Evolutionary conservation across 2,797 vertebrate genomes (phyloP).

Genomic region (Periophthalmus magnuspinnatus): DNA sequence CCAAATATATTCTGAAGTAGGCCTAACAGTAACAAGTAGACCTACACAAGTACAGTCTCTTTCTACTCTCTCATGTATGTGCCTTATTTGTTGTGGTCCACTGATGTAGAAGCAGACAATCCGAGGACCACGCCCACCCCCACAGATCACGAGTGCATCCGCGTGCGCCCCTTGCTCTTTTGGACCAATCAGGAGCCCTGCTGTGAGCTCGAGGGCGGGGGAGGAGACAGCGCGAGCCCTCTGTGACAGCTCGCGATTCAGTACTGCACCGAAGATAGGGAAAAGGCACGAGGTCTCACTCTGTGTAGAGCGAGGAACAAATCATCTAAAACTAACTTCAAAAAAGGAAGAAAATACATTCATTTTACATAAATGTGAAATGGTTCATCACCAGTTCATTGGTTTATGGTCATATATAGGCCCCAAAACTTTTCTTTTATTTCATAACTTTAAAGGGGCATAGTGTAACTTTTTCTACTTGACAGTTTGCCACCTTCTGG

Average conservation of each 20-base stretch:
- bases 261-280: slow-evolving; percentile 41
- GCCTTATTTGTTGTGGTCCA: slow-evolving; percentile 50
- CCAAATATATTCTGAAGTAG: too few species aligned
- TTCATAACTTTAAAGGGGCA: neutral
- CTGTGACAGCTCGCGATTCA: slow-evolving; percentile 52
- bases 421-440: too few species aligned
- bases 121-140: slow-evolving; percentile 26
- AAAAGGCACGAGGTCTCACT: slow-evolving; percentile 40
- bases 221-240: slow-evolving; percentile 17
- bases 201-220: slow-evolving; percentile 34
- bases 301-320: slow-evolving; percentile 7
- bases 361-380: too few species aligned
- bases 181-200: slow-evolving; percentile 57
- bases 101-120: slow-evolving; percentile 42
- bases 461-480: neutral
- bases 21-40: too few species aligned
- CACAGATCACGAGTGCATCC: slow-evolving; percentile 59
- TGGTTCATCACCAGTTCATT: too few species aligned
- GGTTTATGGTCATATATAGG: too few species aligned
- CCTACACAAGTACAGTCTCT: too few species aligned
- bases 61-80: neutral
- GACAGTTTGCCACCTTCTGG: neutral
- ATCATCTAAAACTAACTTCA: neutral
- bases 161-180: slow-evolving; percentile 36
- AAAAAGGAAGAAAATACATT: neutral